A percentile compares a stretch with the other conserved stretches of the same genome.
Conservation (phyloP, 2,797 vertebrate species). For the Halcyon badia region DNA sequence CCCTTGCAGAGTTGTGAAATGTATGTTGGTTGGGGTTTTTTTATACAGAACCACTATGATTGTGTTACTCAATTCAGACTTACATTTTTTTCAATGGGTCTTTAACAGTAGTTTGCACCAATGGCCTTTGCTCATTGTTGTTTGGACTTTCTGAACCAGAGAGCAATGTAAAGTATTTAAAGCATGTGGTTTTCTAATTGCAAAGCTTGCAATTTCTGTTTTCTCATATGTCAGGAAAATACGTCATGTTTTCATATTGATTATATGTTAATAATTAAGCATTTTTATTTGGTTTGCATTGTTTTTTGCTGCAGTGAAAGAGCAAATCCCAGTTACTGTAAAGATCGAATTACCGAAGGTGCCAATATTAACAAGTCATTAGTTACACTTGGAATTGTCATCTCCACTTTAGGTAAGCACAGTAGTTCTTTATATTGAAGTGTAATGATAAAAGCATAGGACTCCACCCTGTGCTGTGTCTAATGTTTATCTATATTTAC, state of each 20-base stretch:
- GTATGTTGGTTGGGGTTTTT: fast-evolving
- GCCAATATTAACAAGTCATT: slow-evolving; percentile 98
- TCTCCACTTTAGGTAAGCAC: slow-evolving; percentile 92
- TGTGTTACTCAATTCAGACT: neutral
- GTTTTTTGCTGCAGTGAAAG: slow-evolving; percentile 86
- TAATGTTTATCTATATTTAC: neutral
- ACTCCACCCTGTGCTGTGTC: neutral
- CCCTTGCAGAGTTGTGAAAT: neutral
- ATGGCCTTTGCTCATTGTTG: neutral
- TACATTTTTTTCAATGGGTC: neutral
- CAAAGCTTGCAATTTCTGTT: neutral
- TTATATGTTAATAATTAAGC: neutral
- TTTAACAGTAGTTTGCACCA: neutral
- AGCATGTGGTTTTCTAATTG: neutral
- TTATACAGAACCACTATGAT: neutral
- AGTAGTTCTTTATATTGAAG: neutral
- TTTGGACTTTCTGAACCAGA: neutral
- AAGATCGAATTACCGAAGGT: slow-evolving; percentile 94
- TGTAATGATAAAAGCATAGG: neutral
- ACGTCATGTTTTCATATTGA: neutral
- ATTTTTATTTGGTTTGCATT: neutral
- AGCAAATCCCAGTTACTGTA: slow-evolving; percentile 95
- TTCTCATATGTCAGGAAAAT: neutral
- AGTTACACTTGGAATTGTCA: slow-evolving; percentile 96
- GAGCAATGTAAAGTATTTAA: neutral